Percentiles rank a stretch among this genome's conserved stretches.
Evolutionary conservation across 2,113 vertebrate species (phyloP).

Genomic region (Perca schrenkii): DNA sequence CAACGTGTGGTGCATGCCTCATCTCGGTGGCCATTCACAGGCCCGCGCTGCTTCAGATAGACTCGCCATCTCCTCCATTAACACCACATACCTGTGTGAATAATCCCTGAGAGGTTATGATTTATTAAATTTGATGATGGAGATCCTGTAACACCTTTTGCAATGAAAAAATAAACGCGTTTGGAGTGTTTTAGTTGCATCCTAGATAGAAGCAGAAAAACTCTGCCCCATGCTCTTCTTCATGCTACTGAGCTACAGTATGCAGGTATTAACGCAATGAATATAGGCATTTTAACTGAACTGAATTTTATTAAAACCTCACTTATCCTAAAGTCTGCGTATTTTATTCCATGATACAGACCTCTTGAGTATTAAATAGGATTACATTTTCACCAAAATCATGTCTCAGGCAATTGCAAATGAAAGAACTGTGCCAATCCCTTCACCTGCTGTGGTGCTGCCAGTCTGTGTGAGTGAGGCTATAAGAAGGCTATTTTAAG

Average conservation of each 20-base stretch:
- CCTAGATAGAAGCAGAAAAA: slow-evolving; percentile 37
- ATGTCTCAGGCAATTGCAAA: slow-evolving; percentile 51
- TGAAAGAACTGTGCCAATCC: slow-evolving; percentile 43
- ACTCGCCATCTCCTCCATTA: slow-evolving; percentile 75
- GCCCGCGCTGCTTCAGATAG: slow-evolving; percentile 30
- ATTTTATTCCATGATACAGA: slow-evolving; percentile 38
- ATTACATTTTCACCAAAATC: slow-evolving; percentile 46
- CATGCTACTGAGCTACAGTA: background rate
- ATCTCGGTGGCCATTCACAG: slow-evolving; percentile 52
- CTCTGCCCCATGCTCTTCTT: slow-evolving; percentile 15
- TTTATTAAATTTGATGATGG: slow-evolving; percentile 73
- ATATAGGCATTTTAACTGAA: slow-evolving; percentile 19
- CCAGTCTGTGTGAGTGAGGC: slow-evolving; percentile 1
- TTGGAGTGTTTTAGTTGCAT: slow-evolving; percentile 50
- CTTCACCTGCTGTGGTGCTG: slow-evolving; percentile 38
- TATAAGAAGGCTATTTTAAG: slow-evolving; percentile 43
- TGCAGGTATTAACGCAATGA: background rate
- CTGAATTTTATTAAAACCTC: slow-evolving; percentile 26
- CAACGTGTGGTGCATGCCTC: slow-evolving; percentile 78
- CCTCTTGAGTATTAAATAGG: slow-evolving; percentile 32
- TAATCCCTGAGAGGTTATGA: slow-evolving; percentile 67
- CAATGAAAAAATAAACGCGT: slow-evolving; percentile 74
- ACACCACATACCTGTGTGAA: slow-evolving; percentile 58
- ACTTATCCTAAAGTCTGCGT: slow-evolving; percentile 31
- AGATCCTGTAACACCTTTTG: slow-evolving; percentile 68